These are phyloP conservation scores for Onychostruthus taczanowskii DNA, from an alignment of 2,113 vertebrate species.

Conservation along the genomic window DNA sequence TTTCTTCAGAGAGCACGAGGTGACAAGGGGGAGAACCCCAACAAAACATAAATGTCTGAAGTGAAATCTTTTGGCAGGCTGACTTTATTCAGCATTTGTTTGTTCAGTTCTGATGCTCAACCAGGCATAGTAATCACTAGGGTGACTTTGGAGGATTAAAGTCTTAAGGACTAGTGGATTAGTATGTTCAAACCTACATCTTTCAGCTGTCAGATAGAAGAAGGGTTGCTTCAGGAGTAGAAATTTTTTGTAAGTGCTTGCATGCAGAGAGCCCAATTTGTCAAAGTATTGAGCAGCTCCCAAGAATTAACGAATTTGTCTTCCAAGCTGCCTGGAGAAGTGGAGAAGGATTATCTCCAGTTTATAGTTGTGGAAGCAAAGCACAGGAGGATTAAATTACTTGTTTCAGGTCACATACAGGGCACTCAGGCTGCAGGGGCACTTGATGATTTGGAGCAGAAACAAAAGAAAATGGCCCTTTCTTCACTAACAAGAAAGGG, in stretches of 20 bases:
- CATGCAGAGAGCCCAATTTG: slow-evolving; percentile 33
- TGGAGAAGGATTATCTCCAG: slow-evolving; percentile 47
- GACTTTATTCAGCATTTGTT: slow-evolving; percentile 37
- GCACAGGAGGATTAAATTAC: slow-evolving; percentile 13
- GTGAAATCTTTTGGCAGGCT: slow-evolving; percentile 31
- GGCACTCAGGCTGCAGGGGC: not conserved
- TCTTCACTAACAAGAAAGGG: no score
- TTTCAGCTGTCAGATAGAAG: slow-evolving; percentile 54
- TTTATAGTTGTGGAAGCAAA: slow-evolving; percentile 44
- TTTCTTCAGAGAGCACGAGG: not conserved
- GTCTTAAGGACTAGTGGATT: slow-evolving; percentile 53
- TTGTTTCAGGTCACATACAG: slow-evolving; percentile 34
- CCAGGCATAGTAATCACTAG: slow-evolving; percentile 42
- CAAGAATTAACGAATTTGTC: slow-evolving; percentile 36
- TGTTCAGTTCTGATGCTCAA: slow-evolving; percentile 46
- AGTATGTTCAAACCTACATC: slow-evolving; percentile 55
- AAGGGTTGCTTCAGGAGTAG: not conserved
- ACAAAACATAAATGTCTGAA: slow-evolving; percentile 1
- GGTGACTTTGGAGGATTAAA: slow-evolving; percentile 63
- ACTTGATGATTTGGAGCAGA: not conserved
- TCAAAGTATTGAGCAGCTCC: slow-evolving; percentile 45
- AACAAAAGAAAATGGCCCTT: not conserved
- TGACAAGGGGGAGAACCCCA: not conserved
- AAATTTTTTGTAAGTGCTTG: slow-evolving; percentile 1
- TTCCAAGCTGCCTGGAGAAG: slow-evolving; percentile 31